A percentile compares a stretch with the other conserved stretches of the same genome.
These are phyloP conservation scores for Nyleta sp. DNA, from an alignment of 2,888 invertebrate species.

Conservation along the genomic window DNA sequence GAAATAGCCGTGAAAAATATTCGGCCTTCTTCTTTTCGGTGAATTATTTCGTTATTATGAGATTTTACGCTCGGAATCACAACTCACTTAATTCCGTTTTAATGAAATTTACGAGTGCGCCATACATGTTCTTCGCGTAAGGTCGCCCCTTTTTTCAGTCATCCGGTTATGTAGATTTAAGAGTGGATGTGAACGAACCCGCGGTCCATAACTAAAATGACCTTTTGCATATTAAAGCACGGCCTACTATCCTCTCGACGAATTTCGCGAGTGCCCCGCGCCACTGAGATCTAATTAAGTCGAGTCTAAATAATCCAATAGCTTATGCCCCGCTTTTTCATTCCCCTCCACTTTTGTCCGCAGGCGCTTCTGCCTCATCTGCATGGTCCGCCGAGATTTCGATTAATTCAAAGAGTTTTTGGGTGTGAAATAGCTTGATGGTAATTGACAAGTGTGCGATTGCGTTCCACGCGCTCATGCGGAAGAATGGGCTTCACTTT, in stretches of 20 bases:
- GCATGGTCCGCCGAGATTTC: slow-evolving; percentile 55
- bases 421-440: slow-evolving; percentile 66
- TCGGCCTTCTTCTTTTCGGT: slow-evolving; percentile 43
- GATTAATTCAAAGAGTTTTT: slow-evolving; percentile 68
- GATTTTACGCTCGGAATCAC: slow-evolving; percentile 62
- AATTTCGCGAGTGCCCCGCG: slow-evolving; percentile 46
- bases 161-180: slow-evolving; percentile 63
- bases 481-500: slow-evolving; percentile 66
- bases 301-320: slow-evolving; percentile 66
- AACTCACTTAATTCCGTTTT: slow-evolving; percentile 64
- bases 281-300: slow-evolving; percentile 63
- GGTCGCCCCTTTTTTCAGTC: slow-evolving; percentile 51
- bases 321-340: slow-evolving; percentile 37
- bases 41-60: slow-evolving; percentile 65
- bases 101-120: slow-evolving; percentile 61
- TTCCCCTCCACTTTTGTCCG: slow-evolving; percentile 24
- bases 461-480: slow-evolving; percentile 59
- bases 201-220: slow-evolving; percentile 64
- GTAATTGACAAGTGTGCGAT: slow-evolving; percentile 68
- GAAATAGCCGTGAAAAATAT: slow-evolving; percentile 44
- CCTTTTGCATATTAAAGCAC: slow-evolving; percentile 65
- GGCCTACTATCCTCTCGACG: slow-evolving; percentile 59
- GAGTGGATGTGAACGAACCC: slow-evolving; percentile 52
- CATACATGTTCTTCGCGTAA: slow-evolving; percentile 32
- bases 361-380: slow-evolving; percentile 55